A percentile compares a stretch with the other conserved stretches of the same genome.
phyloP scores from a whole-genome alignment of 2,888 invertebrate genomes.

The Lasioglossum zephyrum region DNA sequence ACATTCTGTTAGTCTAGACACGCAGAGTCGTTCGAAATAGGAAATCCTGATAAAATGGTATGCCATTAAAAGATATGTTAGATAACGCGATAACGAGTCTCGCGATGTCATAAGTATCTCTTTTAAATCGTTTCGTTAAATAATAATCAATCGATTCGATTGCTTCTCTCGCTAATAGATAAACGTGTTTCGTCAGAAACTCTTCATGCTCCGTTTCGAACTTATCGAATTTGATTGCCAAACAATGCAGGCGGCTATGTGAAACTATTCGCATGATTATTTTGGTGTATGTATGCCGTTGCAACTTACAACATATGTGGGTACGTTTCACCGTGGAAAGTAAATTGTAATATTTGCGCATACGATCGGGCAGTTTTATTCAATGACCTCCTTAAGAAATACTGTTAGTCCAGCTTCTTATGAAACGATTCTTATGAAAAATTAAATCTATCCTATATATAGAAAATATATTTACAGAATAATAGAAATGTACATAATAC shows the following conservation, averaged over 20 bases:
- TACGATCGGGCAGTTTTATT: constrained; percentile 25
- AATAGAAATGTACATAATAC: constrained; percentile 49
- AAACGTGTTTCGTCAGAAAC: not conserved
- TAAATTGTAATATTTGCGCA: not conserved
- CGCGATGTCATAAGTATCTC: not conserved
- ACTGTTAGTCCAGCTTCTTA: too few species aligned
- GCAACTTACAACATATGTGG: constrained; percentile 30
- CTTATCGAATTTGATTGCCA: constrained; percentile 13
- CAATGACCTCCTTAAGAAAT: constrained; percentile 18
- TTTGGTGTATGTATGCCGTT: not conserved
- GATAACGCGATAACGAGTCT: too few species aligned
- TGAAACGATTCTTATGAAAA: constrained; percentile 35
- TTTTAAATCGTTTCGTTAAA: not conserved
- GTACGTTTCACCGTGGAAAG: constrained; percentile 12
- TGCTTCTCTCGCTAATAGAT: not conserved
- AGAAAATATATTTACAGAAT: constrained; percentile 38
- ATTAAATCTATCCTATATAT: constrained; percentile 20
- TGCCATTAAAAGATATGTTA: too few species aligned
- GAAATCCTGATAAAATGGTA: not conserved
- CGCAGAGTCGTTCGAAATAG: not conserved
- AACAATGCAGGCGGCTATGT: constrained; percentile 1
- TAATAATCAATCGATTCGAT: not conserved
- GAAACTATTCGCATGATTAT: constrained; percentile 13
- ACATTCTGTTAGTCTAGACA: not conserved
- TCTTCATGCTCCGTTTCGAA: not conserved